Evolutionary conservation across 2,888 invertebrate genomes (phyloP), one percentile per base, ranked within the genome.

Genomic region (Sminthurides aquaticus): DNA sequence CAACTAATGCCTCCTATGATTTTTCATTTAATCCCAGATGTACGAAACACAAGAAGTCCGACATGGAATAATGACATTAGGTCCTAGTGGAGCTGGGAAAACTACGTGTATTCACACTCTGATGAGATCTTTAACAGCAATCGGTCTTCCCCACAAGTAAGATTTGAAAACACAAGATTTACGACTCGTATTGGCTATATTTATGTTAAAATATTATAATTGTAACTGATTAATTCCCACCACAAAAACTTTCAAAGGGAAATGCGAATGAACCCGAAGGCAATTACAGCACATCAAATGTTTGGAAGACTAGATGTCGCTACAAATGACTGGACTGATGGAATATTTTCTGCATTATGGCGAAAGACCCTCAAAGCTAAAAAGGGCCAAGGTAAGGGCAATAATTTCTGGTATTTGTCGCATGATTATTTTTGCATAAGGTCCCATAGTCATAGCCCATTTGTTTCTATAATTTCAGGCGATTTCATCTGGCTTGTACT

Each of bases 241-340:
- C 25, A 66, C 15, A 20, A 27, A 27, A 49, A 26, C 2, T 20
- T 62, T 28, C 22, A 1, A 55, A 86, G 89, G 72, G 96, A 97
- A 82, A 93, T 96, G 93, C 83, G 96, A 71, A 96, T 97, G 96
- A 97, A 97, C 80, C 97, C 97, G 0, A 97, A 97, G 81, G 91
- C 96, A 20, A 96, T 97, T 76, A 96, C 96, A 18, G 91, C 96
- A 0, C 87, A 95, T 0, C 96, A 97, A 82, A 97, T 97, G 97
- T 97, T 97, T 78, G 97, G 97, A 0, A 85, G 93, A 28, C 81
- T 96, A 25, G 96, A 97, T 77, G 96, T 97, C 0, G 95, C 96
- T 1, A 97, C 96, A 1, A 97, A 97, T 77, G 97, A 97, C 77
- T 97, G 97, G 97, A 97, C 96, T 0, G 96, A 97, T 78, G 97